Evolutionary conservation across 2,797 vertebrate genomes (phyloP), one percentile per base, ranked within the genome.

Genomic region (Cossypha dichroa): DNA sequence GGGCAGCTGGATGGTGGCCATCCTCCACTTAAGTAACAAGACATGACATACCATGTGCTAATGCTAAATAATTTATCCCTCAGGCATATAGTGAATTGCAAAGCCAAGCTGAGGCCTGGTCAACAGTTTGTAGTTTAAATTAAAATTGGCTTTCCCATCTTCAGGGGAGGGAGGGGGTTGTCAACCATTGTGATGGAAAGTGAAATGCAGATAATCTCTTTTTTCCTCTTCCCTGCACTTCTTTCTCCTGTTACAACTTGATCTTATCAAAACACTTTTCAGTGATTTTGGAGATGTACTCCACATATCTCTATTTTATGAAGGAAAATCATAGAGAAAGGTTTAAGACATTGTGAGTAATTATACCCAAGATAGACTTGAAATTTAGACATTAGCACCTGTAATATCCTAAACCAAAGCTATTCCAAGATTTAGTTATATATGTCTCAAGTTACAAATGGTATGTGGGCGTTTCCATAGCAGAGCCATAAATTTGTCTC

Each of bases 11-110:
- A 96, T 89, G 95, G 83, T 86, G 95, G 90, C 93, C 89, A 85
- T 86, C 79, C 96, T 94, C 94, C 96, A 79, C 94, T 97, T 97
- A 95, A 95, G 92, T 95, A 96, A 59, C 85, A 64, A 94, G 96
- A 95, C 96, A 96, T 97, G 96, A 97, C 93, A 97, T 96, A 92
- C 88, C 66, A 60, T 94, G 95, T 91, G 84, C 88, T 94, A 96
- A 96, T 96, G 86, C 91, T 97, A 96, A 90, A 90, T 97, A 96
- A 97, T 97, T 97, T 96, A 97, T 96, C 93, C 94, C 93, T 95
- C 69, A 23, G 40, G 94, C 94, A 93, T 62, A 97, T 38, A 94
- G 89, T 74, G 93, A 56, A 96, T 52, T 73, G 94, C 93, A 82
- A 86, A 95, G 89, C 91, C 94, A 94, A 96, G 92, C 91, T 93